Percentiles rank a stretch among this genome's conserved stretches.
phyloP scores from a whole-genome alignment of 53 echinoderm and acorn worm species.

The Henricia sp. region DNA sequence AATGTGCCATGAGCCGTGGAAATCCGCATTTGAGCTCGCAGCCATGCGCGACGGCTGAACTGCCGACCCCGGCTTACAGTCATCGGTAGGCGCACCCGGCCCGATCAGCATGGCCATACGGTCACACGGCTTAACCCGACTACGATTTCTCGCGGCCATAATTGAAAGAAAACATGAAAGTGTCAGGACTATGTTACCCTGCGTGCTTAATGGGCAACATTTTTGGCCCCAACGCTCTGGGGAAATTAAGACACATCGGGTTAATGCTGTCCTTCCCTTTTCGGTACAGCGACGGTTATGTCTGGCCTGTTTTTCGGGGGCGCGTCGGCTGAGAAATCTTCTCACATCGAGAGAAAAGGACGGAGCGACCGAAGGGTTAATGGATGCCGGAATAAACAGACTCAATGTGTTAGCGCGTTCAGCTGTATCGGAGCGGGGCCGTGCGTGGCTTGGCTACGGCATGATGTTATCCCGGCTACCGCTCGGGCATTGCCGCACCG shows the following conservation, averaged over 20 bases:
- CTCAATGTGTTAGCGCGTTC: background rate
- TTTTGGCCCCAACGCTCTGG: conserved; percentile 38
- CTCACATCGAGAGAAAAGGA: too few species aligned
- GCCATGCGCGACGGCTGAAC: conserved; percentile 31
- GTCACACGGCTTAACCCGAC: conserved; percentile 48
- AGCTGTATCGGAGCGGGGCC: conserved; percentile 1
- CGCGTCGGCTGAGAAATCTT: too few species aligned
- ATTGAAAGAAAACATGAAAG: conserved; percentile 64
- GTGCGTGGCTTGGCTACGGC: background rate
- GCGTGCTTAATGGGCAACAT: conserved; percentile 59
- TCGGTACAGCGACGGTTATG: too few species aligned
- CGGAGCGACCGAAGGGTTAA: background rate
- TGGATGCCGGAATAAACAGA: conserved; percentile 18
- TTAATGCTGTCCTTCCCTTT: too few species aligned
- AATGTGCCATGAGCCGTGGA: background rate
- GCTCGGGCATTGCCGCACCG: background rate
- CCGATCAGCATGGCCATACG: conserved; percentile 51
- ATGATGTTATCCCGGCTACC: background rate
- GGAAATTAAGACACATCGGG: conserved; percentile 56
- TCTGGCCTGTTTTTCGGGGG: too few species aligned
- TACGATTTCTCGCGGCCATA: conserved; percentile 47
- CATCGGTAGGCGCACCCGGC: conserved; percentile 8
- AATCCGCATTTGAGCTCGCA: conserved; percentile 1
- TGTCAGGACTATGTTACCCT: conserved; percentile 51
- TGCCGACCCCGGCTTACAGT: conserved; percentile 14